A percentile compares a stretch with the other conserved stretches of the same genome.
Conservation (phyloP, 1,140 invertebrate genomes). For the Drosophila novamexicana region DNA sequence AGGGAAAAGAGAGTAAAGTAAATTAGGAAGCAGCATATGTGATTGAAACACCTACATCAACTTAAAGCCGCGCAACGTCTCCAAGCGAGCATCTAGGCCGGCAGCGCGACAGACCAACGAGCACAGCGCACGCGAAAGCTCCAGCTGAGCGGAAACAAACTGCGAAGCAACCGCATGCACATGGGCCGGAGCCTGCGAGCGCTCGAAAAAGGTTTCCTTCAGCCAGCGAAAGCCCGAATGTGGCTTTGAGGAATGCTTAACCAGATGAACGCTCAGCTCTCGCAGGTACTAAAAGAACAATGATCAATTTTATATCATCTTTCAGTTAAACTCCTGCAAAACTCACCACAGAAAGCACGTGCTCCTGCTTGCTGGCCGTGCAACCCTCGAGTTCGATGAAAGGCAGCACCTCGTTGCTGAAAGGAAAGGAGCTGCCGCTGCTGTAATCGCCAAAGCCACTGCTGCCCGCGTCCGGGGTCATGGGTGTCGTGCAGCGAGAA, state of each 20-base stretch:
- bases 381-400: conserved; percentile 93
- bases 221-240: conserved; percentile 84
- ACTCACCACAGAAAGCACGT: conserved; percentile 92
- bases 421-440: conserved; percentile 80
- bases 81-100: conserved; percentile 87
- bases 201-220: conserved; percentile 83
- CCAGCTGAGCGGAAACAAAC: conserved; percentile 91
- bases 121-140: conserved; percentile 90
- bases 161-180: conserved; percentile 92
- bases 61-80: conserved; percentile 90
- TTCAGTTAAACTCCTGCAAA: background rate
- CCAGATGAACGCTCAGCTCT: conserved; percentile 91
- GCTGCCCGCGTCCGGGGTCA: conserved; percentile 88
- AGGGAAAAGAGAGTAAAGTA: conserved; percentile 53
- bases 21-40: background rate
- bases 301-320: too few species aligned
- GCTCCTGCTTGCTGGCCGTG: conserved; percentile 93
- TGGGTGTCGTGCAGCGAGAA: conserved; percentile 92
- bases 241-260: conserved; percentile 87
- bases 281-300: conserved; percentile 88
- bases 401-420: conserved; percentile 87
- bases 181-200: conserved; percentile 88
- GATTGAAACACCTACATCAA: conserved; percentile 87
- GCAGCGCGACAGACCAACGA: conserved; percentile 89
- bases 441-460: conserved; percentile 85